A percentile compares a stretch with the other conserved stretches of the same genome.
These are phyloP conservation scores for Piaya cayana DNA, from an alignment of 2,113 vertebrate species.

Conservation along the genomic window DNA sequence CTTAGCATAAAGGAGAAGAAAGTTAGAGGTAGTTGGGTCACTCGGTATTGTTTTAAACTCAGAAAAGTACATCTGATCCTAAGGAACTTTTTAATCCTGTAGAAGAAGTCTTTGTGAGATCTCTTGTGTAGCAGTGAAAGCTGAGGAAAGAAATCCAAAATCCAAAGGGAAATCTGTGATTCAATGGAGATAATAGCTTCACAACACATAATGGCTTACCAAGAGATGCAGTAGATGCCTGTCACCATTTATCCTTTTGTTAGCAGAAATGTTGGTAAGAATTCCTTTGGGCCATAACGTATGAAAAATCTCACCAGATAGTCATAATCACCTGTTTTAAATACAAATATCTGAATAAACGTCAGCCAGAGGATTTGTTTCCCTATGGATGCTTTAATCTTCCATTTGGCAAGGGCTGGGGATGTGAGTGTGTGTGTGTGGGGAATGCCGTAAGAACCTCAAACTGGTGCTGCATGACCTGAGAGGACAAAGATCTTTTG, in stretches of 20 bases:
- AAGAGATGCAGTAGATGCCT: not conserved
- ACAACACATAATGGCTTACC: not conserved
- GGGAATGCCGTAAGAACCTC: not conserved
- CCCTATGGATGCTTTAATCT: not conserved
- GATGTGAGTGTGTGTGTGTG: not conserved
- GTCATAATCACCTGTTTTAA: not conserved
- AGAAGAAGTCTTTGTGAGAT: not conserved
- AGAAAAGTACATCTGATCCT: not conserved
- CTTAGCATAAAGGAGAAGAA: not conserved
- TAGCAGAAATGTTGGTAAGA: not conserved
- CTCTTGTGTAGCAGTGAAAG: not conserved
- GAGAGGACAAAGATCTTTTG: not conserved
- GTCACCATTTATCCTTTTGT: not conserved
- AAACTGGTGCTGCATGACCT: not conserved
- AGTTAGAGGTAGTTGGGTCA: not conserved
- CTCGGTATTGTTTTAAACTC: not conserved
- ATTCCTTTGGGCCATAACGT: not conserved
- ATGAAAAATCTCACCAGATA: not conserved
- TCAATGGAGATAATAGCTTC: not conserved
- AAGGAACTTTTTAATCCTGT: not conserved
- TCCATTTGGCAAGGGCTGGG: too few species aligned
- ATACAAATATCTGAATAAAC: not conserved
- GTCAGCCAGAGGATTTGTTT: not conserved
- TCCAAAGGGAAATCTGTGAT: not conserved
- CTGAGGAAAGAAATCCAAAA: not conserved